Percentiles rank a stretch among this genome's conserved stretches.
Evolutionary conservation across 2,113 vertebrate species (phyloP).

Genomic region (Nannobrachium achirus): DNA sequence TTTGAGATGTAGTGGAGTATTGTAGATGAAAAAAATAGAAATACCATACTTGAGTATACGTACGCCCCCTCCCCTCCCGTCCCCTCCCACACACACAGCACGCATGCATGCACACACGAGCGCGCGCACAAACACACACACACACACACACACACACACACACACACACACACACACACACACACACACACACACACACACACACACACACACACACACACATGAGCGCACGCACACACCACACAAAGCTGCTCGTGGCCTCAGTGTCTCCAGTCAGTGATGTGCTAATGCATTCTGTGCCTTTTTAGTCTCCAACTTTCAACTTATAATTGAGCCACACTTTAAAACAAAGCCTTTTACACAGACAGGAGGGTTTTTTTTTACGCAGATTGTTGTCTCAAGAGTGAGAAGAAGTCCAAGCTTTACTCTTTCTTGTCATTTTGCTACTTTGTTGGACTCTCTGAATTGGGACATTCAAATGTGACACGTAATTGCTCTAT

Average conservation of each 20-base stretch:
- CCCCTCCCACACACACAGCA: neutral
- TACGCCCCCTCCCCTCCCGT: too few species aligned
- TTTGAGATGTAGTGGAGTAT: too few species aligned
- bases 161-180: neutral
- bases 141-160: neutral
- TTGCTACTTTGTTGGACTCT: conserved; percentile 17
- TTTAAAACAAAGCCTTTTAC: too few species aligned
- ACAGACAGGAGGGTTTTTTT: too few species aligned
- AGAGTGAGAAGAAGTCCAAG: too few species aligned
- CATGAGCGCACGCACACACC: neutral
- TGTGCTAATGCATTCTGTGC: neutral
- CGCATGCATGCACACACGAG: neutral
- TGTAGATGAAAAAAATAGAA: too few species aligned
- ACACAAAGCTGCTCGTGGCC: too few species aligned
- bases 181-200: neutral
- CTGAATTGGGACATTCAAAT: conserved; percentile 5
- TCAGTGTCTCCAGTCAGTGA: neutral
- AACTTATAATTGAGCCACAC: conserved; percentile 8
- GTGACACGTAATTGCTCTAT: conserved; percentile 35
- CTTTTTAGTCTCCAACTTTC: neutral
- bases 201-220: neutral
- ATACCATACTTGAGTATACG: too few species aligned
- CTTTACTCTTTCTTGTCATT: too few species aligned
- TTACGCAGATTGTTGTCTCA: conserved; percentile 1
- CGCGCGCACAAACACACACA: conserved; percentile 2